phyloP scores from a whole-genome alignment of 1,140 invertebrate species.

The Cheumatopsyche charites region DNA sequence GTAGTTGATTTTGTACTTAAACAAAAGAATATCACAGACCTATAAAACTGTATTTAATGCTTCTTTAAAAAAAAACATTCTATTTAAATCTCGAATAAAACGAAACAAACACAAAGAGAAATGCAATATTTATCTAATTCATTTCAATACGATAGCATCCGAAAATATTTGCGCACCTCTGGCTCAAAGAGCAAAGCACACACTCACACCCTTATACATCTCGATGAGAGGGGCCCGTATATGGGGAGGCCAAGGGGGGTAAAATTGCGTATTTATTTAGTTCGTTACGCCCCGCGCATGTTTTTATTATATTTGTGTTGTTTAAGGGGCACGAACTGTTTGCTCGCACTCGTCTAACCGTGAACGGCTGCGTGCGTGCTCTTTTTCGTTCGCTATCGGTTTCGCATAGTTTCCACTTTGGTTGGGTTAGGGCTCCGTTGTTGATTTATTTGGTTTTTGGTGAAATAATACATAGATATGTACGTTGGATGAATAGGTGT shows the following conservation, averaged over 20 bases:
- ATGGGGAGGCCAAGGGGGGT: conserved; percentile 10
- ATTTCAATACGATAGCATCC: background rate
- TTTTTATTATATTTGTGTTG: conserved; percentile 35
- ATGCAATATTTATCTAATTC: background rate
- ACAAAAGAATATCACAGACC: no score
- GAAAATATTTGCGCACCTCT: background rate
- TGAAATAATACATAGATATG: no score
- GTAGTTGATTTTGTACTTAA: no score
- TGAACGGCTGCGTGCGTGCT: background rate
- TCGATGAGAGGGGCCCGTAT: background rate
- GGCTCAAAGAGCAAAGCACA: background rate
- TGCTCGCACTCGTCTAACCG: no score
- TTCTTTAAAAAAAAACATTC: no score
- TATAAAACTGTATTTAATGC: no score
- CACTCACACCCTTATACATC: background rate
- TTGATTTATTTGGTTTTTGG: no score
- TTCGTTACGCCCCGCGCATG: conserved; percentile 37
- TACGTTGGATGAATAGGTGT: no score
- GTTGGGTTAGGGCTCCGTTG: background rate
- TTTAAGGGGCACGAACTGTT: background rate
- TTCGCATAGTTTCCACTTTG: background rate
- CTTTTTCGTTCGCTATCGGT: background rate
- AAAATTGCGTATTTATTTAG: conserved; percentile 46
- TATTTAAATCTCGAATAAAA: no score
- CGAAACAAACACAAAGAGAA: no score